phyloP scores from a whole-genome alignment of 1,140 invertebrate genomes.

The Diachasmimorpha longicaudata region DNA sequence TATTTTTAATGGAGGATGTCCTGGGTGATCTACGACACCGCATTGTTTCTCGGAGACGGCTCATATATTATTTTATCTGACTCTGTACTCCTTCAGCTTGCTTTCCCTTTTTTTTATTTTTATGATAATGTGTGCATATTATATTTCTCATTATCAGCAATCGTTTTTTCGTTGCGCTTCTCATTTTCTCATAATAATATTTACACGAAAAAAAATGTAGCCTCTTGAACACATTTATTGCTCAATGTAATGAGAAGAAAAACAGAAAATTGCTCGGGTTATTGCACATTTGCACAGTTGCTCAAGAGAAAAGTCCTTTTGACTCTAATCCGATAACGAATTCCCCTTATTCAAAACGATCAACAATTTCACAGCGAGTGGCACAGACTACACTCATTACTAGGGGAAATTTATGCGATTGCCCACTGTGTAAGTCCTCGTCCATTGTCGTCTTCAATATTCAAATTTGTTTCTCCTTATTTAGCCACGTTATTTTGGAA shows the following conservation, averaged over 20 bases:
- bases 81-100: not conserved
- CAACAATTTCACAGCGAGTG: not conserved
- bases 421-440: not conserved
- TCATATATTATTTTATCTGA: constrained; percentile 48
- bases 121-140: not conserved
- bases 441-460: constrained; percentile 14
- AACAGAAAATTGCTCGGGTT: not conserved
- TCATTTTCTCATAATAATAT: not conserved
- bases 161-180: not conserved
- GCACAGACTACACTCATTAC: constrained; percentile 17
- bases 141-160: not conserved
- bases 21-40: constrained; percentile 52
- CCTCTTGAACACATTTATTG: no score
- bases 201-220: no score
- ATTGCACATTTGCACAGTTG: not conserved
- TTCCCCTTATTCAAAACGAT: not conserved
- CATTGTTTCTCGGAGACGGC: constrained; percentile 51
- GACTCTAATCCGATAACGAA: constrained; percentile 20
- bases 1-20: constrained; percentile 51
- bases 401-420: constrained; percentile 25
- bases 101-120: not conserved
- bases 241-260: constrained; percentile 15
- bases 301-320: not conserved
- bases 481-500: not conserved
- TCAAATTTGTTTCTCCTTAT: not conserved